Evolutionary conservation across 2,113 vertebrate genomes (phyloP).

Genomic region (Ploceus nigricollis): DNA sequence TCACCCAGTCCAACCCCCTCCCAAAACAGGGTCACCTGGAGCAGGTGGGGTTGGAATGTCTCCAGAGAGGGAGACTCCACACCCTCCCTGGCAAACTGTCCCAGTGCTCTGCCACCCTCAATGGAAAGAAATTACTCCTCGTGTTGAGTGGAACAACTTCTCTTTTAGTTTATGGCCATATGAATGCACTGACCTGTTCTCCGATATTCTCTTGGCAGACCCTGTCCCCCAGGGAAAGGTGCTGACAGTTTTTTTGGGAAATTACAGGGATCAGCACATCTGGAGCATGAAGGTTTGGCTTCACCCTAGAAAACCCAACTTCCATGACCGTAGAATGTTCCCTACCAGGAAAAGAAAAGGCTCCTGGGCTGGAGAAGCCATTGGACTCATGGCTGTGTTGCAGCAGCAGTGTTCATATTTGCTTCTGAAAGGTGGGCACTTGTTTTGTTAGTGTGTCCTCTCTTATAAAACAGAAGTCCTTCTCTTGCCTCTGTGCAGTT

Average conservation of each 20-base stretch:
- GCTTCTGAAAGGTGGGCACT: background rate
- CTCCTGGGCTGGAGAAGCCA: background rate
- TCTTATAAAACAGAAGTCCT: background rate
- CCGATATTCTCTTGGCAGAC: background rate
- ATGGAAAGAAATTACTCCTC: background rate
- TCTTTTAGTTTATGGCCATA: background rate
- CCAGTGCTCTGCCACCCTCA: background rate
- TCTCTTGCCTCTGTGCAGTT: background rate
- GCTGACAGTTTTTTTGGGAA: background rate
- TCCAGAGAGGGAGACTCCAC: background rate
- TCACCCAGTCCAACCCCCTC: background rate
- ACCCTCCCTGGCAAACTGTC: background rate
- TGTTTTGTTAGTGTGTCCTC: background rate
- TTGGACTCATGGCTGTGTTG: background rate
- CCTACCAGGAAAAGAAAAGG: background rate
- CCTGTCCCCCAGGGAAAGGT: background rate
- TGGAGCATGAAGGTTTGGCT: background rate
- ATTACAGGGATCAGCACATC: background rate
- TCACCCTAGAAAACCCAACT: background rate
- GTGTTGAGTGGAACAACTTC: too few relatives aligned
- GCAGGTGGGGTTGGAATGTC: background rate
- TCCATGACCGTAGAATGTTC: rapidly evolving
- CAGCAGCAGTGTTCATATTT: background rate
- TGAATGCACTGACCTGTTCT: background rate
- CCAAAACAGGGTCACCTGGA: background rate